phyloP scores from a whole-genome alignment of 2,113 vertebrate species.

The Platysteira castanea region DNA sequence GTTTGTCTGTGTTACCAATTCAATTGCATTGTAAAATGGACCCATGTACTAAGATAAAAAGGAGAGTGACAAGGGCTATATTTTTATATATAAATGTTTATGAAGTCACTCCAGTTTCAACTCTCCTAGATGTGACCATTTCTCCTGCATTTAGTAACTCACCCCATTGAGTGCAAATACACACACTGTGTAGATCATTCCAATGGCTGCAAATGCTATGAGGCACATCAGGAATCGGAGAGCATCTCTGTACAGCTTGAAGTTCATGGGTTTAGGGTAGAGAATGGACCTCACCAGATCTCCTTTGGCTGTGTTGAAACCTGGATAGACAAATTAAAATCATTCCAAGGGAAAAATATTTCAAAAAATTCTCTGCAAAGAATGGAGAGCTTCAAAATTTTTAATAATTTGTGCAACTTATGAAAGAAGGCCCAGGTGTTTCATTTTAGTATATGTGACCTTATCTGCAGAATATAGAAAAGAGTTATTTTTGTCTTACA shows the following conservation, averaged over 20 bases:
- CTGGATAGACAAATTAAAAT: conserved; percentile 51
- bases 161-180: conserved; percentile 73
- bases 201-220: conserved; percentile 65
- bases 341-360: background rate
- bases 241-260: conserved; percentile 77
- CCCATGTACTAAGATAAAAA: background rate
- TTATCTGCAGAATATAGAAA: background rate
- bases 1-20: background rate
- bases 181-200: conserved; percentile 78
- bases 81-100: background rate
- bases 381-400: background rate
- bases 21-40: background rate
- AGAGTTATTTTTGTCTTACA: background rate
- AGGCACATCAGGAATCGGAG: conserved; percentile 75
- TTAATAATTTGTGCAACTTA: background rate
- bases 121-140: background rate
- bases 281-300: conserved; percentile 80
- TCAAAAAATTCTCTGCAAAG: background rate
- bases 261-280: conserved; percentile 79
- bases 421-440: background rate
- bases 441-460: background rate
- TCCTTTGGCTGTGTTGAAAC: conserved; percentile 81
- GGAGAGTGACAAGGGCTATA: background rate
- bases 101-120: background rate
- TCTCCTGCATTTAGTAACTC: background rate